Conservation (phyloP, 2,797 vertebrate genomes). For the Petrocephalus schoutedeni region DNA sequence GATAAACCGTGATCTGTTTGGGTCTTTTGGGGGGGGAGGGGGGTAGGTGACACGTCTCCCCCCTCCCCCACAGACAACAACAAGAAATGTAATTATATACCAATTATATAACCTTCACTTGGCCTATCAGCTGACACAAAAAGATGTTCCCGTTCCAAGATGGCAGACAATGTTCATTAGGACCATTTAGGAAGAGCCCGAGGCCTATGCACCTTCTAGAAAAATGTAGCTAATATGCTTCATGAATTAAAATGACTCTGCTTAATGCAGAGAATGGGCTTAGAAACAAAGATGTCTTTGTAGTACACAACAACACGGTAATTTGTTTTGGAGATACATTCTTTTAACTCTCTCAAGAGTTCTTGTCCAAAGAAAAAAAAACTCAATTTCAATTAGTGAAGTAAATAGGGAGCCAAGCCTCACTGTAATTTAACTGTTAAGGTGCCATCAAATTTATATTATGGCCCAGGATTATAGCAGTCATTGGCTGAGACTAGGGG, state of each 20-base stretch:
- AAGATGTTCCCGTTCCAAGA: background rate
- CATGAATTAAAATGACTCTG: background rate
- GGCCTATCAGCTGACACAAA: background rate
- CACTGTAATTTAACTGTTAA: background rate
- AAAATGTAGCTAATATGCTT: background rate
- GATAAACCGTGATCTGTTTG: background rate
- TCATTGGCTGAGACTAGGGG: background rate
- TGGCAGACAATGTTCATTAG: background rate
- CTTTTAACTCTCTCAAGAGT: background rate
- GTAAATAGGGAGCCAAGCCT: background rate
- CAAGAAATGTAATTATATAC: background rate
- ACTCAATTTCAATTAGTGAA: background rate
- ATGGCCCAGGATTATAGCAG: background rate
- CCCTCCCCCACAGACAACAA: background rate
- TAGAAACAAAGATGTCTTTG: background rate
- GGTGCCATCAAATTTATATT: background rate
- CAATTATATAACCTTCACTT: background rate
- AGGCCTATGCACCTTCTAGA: background rate
- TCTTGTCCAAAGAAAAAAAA: background rate
- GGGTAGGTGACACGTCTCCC: too few species aligned
- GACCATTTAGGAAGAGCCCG: background rate
- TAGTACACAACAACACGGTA: background rate
- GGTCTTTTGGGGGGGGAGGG: background rate
- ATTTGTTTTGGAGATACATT: background rate
- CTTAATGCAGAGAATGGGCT: background rate